Percentiles rank a stretch among this genome's conserved stretches.
These are phyloP conservation scores for Watsonalla binaria DNA, from an alignment of 2,888 invertebrate genomes.

Conservation along the genomic window DNA sequence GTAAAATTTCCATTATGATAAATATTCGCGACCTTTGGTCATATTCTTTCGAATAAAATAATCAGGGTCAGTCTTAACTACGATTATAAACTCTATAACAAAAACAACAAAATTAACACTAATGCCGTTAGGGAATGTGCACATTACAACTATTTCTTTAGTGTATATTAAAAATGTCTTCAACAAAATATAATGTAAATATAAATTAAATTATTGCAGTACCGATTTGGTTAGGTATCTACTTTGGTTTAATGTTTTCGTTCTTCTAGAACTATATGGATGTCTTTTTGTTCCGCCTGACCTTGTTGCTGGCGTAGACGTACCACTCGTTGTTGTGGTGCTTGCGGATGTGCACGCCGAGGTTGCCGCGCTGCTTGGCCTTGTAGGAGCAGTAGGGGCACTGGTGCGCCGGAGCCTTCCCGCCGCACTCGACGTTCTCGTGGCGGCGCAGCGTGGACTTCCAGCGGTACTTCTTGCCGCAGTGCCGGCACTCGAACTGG, in stretches of 20 bases:
- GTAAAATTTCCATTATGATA: constrained; percentile 15
- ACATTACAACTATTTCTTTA: constrained; percentile 63
- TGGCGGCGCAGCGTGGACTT: constrained; percentile 90
- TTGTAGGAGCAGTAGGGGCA: constrained; percentile 88
- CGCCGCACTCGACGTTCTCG: constrained; percentile 91
- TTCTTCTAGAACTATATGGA: constrained; percentile 31
- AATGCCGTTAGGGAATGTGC: constrained; percentile 75
- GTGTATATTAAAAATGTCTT: constrained; percentile 65
- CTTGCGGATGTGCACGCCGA: constrained; percentile 89
- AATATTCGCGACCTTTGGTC: constrained; percentile 41
- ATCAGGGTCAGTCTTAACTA: constrained; percentile 76
- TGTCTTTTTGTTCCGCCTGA: constrained; percentile 69
- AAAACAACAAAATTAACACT: constrained; percentile 70
- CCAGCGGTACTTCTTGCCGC: constrained; percentile 92
- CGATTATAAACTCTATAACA: constrained; percentile 71
- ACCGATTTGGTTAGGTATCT: constrained; percentile 75
- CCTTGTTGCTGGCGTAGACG: constrained; percentile 71
- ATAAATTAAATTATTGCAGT: constrained; percentile 73
- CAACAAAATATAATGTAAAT: constrained; percentile 62
- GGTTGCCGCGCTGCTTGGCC: constrained; percentile 89
- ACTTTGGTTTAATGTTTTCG: constrained; percentile 64
- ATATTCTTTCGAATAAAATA: constrained; percentile 54
- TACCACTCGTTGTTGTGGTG: constrained; percentile 82
- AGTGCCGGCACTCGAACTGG: constrained; percentile 88
- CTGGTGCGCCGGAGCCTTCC: constrained; percentile 89